Evolutionary conservation across 92 coral and sea anemone genomes (phyloP).

Genomic region (Epizoanthus rinbou): DNA sequence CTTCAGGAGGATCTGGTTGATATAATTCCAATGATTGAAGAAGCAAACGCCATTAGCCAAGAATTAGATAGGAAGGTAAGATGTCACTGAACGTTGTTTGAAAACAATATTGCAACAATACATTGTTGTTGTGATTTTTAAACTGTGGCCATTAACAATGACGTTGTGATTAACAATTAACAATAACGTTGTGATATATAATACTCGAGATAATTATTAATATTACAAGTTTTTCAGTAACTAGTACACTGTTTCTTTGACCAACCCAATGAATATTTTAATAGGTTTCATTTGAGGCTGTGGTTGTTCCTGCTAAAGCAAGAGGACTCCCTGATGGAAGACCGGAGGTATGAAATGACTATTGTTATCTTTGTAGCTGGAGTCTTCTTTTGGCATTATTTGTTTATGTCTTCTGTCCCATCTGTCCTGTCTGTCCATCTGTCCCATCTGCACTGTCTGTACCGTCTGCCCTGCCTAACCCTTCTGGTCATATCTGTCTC

Average conservation of each 20-base stretch:
- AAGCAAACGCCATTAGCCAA: constrained; percentile 94
- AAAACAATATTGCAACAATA: background rate
- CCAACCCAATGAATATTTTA: background rate
- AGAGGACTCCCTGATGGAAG: constrained; percentile 87
- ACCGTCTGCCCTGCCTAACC: too few relatives aligned
- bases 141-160: background rate
- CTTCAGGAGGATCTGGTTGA: constrained; percentile 87
- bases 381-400: too few relatives aligned
- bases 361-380: too few relatives aligned
- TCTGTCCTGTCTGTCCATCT: too few relatives aligned
- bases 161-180: background rate
- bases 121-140: background rate
- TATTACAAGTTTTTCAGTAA: too few relatives aligned
- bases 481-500: too few relatives aligned
- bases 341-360: constrained; percentile 66
- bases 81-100: too few relatives aligned
- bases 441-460: too few relatives aligned
- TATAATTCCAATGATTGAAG: constrained; percentile 92
- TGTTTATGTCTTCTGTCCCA: too few relatives aligned
- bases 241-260: background rate
- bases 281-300: constrained; percentile 90
- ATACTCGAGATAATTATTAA: too few relatives aligned
- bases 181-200: background rate
- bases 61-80: constrained; percentile 90
- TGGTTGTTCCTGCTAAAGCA: constrained; percentile 89